Evolutionary conservation across 2,888 invertebrate genomes (phyloP), one percentile per base, ranked within the genome.

Genomic region (Drosophila phalerata): DNA sequence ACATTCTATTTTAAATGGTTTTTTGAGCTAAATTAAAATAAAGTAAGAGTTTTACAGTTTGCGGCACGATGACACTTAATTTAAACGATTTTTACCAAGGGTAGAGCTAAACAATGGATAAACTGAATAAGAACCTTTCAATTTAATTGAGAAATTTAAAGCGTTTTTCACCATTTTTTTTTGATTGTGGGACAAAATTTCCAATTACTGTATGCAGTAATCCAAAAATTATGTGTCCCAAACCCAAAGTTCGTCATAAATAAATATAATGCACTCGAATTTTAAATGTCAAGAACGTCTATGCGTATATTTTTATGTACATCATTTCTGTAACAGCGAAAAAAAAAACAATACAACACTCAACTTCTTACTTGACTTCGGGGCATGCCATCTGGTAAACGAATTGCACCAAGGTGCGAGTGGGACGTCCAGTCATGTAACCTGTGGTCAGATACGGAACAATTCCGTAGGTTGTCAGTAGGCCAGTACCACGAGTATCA

Each of bases 401-500:
- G 77, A 94, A 93, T 64, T 92, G 90, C 1, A 94, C 93, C 2
- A 95, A 85, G 0, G 95, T 94, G 64, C 95, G 92, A 6, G 94
- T 92, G 15, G 95, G 95, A 0, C 95, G 93, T 42, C 95, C 95
- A 28, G 94, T 93, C 94, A 94, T 94, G 73, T 93, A 93, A 62
- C 94, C 94, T 81, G 93, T 91, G 52, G 91, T 88, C 51, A 96
- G 92, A 92, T 96, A 96, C 8, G 95, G 94, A 51, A 95, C 93
- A 69, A 94, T 93, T 57, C 93, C 94, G 73, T 90, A 93, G 79
- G 92, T 93, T 55, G 94, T 93, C n/a, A 93, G 75, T 93, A 95
- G 94, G 38, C 95, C 95, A 42, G 96, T 96, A 65, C 96, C 96
- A 43, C 96, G 94, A 63, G 95, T 96, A 92, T 96, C 96, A 84